Conservation (phyloP, 2,113 vertebrate species). For the Suncus etruscus region DNA sequence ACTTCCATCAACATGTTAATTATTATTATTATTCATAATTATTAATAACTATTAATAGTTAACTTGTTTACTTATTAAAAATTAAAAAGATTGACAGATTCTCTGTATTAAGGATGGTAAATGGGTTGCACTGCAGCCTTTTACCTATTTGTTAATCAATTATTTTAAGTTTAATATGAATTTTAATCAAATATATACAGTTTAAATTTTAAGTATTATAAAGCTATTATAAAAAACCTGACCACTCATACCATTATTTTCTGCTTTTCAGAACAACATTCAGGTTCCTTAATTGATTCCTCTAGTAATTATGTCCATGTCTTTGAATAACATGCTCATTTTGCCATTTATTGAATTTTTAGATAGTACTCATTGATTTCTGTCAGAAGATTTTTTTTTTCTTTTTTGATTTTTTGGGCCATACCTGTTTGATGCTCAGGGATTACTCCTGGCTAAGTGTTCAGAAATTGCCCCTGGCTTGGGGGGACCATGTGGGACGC, state of each 20-base stretch:
- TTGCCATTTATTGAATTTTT: constrained; percentile 52
- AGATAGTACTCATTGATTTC: constrained; percentile 45
- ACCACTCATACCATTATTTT: background rate
- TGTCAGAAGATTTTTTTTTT: background rate
- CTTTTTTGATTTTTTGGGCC: no score
- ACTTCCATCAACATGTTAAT: background rate
- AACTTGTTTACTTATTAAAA: background rate
- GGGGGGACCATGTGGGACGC: no score
- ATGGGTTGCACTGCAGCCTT: background rate
- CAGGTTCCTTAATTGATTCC: constrained; percentile 3
- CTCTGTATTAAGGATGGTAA: background rate
- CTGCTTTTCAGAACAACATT: constrained; percentile 15
- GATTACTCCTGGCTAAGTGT: no score
- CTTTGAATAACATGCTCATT: background rate
- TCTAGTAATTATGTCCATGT: constrained; percentile 13
- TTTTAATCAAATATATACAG: constrained; percentile 24
- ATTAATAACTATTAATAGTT: background rate
- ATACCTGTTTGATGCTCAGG: no score
- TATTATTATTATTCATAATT: background rate
- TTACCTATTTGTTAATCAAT: background rate
- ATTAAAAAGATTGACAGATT: background rate
- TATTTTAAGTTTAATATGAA: background rate
- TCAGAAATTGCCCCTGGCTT: no score
- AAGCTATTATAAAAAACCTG: background rate
- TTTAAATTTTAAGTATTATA: constrained; percentile 16